Evolutionary conservation across 2,113 vertebrate genomes (phyloP), one percentile per base, ranked within the genome.

Genomic region (Dicrurus megarhynchus): DNA sequence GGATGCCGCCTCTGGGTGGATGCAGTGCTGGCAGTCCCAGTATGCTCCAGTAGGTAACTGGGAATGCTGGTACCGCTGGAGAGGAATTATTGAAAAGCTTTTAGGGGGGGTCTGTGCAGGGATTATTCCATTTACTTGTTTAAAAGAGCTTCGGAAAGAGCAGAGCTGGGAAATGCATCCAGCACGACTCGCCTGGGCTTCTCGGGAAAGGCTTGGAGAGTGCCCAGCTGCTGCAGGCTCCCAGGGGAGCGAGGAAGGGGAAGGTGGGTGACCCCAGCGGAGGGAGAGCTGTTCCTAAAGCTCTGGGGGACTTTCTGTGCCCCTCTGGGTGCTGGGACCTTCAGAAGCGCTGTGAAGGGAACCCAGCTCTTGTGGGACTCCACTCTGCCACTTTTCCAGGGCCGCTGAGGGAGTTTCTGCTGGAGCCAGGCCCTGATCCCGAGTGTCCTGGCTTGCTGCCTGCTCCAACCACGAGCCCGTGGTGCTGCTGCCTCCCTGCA

Each of bases 21-120:
- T 47, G 7, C 0, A 0, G 0, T 9, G 69, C 27, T 42, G 63
- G 37, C 35, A 11, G 35, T 10, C 27, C 69, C 9, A 2, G 17
- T 4, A 1, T 4, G n/a, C 35, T 86, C 46, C 71, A 27, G 15
- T 0, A 21, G 69, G 85, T 17, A 18, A 63, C 30, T 65, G 87
- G 89, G 52, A 16, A 44, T 0, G 8, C 70, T 61, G 53, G 79
- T 19, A 53, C 35, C 20, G 0, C 41, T 3, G 16, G 49, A 55
- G 70, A 41, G 47, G 19, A 33, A 5, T 65, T 20, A 37, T 23
- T 41, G 61, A 16, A 15, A n/a, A 63, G 30, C 6, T 22, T 81
- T 61, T 47, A 21, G 65, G 52, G 21, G 23, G 16, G 22, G 24
- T 41, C 57, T 63, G 0, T 2, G 33, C 3, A 14, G 19, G 7